Percentiles rank a stretch among this genome's conserved stretches.
Conservation (phyloP, 1,140 invertebrate species). For the Rhizoglyphus robini region DNA sequence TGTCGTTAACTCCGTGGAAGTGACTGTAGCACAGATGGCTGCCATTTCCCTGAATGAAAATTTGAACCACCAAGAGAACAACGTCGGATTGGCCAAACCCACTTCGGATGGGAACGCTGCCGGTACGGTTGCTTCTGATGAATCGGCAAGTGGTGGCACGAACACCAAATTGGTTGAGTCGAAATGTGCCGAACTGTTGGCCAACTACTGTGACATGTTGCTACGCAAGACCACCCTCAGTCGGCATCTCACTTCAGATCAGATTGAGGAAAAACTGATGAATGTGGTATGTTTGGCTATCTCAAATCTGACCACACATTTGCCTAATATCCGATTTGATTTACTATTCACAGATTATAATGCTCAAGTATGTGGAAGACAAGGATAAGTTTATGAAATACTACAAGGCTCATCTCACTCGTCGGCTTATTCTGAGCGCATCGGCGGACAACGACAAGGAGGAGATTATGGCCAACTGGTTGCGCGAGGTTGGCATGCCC, state of each 20-base stretch:
- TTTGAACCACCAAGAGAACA: neutral
- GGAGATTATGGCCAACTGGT: slow-evolving; percentile 96
- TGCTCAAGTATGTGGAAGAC: slow-evolving; percentile 97
- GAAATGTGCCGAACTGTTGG: slow-evolving; percentile 93
- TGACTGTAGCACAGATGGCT: neutral
- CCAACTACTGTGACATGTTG: slow-evolving; percentile 99
- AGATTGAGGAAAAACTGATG: slow-evolving; percentile 81
- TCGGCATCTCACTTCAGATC: slow-evolving; percentile 90
- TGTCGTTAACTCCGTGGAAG: neutral
- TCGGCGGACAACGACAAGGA: slow-evolving; percentile 98
- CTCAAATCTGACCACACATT: too few species aligned
- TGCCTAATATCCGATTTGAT: too few species aligned
- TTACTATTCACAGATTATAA: slow-evolving; percentile 50
- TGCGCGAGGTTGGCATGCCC: slow-evolving; percentile 83
- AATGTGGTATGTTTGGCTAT: slow-evolving; percentile 63
- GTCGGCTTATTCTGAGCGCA: slow-evolving; percentile 83
- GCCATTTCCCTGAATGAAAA: neutral
- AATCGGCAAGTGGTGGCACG: too few species aligned
- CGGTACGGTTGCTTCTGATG: too few species aligned
- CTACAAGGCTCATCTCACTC: slow-evolving; percentile 93
- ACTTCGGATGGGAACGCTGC: too few species aligned
- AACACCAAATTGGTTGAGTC: slow-evolving; percentile 57
- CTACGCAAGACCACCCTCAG: slow-evolving; percentile 88
- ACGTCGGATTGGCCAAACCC: neutral
- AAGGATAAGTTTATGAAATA: slow-evolving; percentile 99